phyloP scores from a whole-genome alignment of 2,113 vertebrate species.

The Eidolon helvum region DNA sequence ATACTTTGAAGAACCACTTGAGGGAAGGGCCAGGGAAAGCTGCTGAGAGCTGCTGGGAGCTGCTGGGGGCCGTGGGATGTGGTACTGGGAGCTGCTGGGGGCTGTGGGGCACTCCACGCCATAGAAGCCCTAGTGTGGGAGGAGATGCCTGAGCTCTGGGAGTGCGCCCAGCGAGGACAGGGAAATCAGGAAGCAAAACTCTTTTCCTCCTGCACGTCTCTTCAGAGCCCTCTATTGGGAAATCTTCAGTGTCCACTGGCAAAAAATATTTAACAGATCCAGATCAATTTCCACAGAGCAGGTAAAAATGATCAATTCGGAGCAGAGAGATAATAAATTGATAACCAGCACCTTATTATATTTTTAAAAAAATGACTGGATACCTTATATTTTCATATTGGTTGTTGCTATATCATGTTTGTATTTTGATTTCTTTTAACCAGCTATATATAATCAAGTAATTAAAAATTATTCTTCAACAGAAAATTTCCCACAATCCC shows the following conservation, averaged over 20 bases:
- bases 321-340: neutral
- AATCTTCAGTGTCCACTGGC: neutral
- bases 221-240: neutral
- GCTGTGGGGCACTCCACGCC: fast-evolving
- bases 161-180: neutral
- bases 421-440: neutral
- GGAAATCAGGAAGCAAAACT: neutral
- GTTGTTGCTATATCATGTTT: neutral
- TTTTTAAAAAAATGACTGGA: neutral
- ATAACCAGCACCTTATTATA: neutral
- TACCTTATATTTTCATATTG: neutral
- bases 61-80: too few species aligned
- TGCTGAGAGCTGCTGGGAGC: neutral
- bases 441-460: neutral
- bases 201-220: neutral
- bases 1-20: neutral
- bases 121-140: fast-evolving
- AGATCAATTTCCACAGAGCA: neutral
- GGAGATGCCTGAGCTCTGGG: too few species aligned
- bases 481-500: neutral
- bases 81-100: neutral
- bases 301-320: neutral
- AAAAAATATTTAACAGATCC: neutral
- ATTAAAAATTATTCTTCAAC: conserved; percentile 14
- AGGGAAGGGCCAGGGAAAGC: neutral